These are phyloP conservation scores for Zaprionus ghesquierei DNA, from an alignment of 1,140 invertebrate genomes.

Conservation along the genomic window DNA sequence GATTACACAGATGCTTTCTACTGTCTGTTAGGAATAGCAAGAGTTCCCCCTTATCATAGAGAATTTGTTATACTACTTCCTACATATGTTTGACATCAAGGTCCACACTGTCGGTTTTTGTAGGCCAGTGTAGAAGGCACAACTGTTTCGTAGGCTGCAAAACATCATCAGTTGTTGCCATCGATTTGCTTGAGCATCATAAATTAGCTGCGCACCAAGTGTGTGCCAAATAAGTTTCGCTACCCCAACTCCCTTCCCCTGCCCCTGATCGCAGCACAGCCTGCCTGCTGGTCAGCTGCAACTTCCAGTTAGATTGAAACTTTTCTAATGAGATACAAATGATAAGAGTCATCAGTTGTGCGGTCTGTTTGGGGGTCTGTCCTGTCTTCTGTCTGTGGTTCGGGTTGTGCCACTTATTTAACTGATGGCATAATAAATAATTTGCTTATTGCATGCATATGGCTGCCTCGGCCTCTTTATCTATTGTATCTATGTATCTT, in stretches of 20 bases:
- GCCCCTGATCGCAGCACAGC: neutral
- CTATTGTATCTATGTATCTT: constrained; percentile 48
- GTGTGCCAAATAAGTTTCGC: constrained; percentile 37
- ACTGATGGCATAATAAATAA: constrained; percentile 80
- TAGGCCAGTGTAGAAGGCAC: constrained; percentile 18
- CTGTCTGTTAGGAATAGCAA: no score
- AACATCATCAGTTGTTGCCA: constrained; percentile 50
- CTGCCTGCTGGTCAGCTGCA: constrained; percentile 43
- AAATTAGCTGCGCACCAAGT: constrained; percentile 53
- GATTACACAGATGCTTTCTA: no score
- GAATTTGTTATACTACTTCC: no score
- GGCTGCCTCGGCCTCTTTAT: constrained; percentile 16
- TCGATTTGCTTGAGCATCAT: constrained; percentile 59
- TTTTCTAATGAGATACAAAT: constrained; percentile 77
- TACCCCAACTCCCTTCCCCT: neutral
- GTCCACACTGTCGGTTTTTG: neutral
- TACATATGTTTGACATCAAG: neutral
- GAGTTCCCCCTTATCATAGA: no score
- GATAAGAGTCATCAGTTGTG: constrained; percentile 70
- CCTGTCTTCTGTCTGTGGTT: neutral
- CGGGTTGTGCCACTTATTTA: constrained; percentile 56
- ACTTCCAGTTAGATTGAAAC: constrained; percentile 61
- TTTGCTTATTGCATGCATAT: constrained; percentile 79
- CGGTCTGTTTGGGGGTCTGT: constrained; percentile 15
- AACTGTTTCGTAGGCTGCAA: no score